Evolutionary conservation across 2,113 vertebrate species (phyloP), one percentile per base, ranked within the genome.

Genomic region (Sitta europaea): DNA sequence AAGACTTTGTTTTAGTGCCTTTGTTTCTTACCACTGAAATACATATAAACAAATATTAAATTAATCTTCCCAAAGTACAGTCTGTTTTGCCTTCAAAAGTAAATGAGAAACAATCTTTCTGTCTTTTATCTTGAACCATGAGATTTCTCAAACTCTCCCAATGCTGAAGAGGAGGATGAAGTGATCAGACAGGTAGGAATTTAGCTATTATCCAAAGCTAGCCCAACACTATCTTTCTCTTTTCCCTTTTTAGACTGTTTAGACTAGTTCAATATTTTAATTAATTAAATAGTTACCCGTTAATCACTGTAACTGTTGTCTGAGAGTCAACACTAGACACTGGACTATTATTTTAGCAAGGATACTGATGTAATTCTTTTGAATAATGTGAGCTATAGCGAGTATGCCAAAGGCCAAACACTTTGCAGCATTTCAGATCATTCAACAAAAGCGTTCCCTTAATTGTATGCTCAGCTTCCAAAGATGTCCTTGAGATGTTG

Each of bases 101-200:
- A 75, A 63, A 9, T 35, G 24, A 20, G 15, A 61, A 83, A 47
- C 5, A 71, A 51, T 28, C 7, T 43, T 22, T 7, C 7, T 50
- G 2, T n/a, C 6, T 73, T 94, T 59, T 57, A 11, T 35, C 14
- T 57, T 6, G 1, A 65, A 2, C 10, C 8, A 25, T 40, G 36
- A 70, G 12, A 3, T 73, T 89, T 76, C n/a, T 68, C 36, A 65
- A 13, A 25, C 5, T 51, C 21, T 72, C 19, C 11, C 3, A 6
- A 4, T 20, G 11, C n/a, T 72, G 35, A 89, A 16, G 9, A 78
- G 6, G 2, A 5, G 6, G 1, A 35, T 10, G 10, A 23, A 70
- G 4, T 12, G 11, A 68, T 23, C 16, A 27, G 7, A 9, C 15
- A 29, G 2, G 20, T 50, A 11, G 10, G 7, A 1, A 2, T 66